Evolutionary conservation across 2,113 vertebrate species (phyloP), one percentile per base, ranked within the genome.

Genomic region (Oxygymnocypris stewartii): DNA sequence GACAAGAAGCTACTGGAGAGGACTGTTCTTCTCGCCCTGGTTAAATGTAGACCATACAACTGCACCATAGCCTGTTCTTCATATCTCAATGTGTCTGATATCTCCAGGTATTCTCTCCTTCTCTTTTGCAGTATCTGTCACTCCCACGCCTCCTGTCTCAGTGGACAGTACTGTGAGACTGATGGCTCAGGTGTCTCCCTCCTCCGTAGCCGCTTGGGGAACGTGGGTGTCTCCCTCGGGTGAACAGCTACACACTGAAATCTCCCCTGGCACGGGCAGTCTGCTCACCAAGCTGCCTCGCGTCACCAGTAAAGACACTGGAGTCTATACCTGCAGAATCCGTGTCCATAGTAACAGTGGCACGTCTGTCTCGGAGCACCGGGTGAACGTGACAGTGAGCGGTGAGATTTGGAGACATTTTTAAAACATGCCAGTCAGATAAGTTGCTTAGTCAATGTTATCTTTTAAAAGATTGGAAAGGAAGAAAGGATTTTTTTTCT

Each of bases 221-320:
- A 91, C 87, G 67, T 96, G 95, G 95, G 25, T 57, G 8, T 82
- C 93, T 20, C 93, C 91, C 6, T 76, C 57, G 0, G 90, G 89
- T 5, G 14, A 16, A 37, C 57, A 85, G 8, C 85, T 95, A 79
- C 91, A 80, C 69, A 92, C 84, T 0, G 89, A 92, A 79, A 85
- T 31, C 7, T 79, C 25, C 7, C 8, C 25, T 23, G 85, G 79
- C 1, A 11, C 8, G 1, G 89, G 88, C 69, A 88, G 77, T 0
- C 86, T 91, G 79, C 51, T 91, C 65, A 84, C 93, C 79, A 95
- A 95, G 88, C 87, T 95, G 77, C 94, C 95, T 4, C 87, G 25
- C 54, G 49, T 94, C 77, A 74, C 59, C 44, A 20, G 0, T 16
- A 63, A 0, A 0, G 93, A 95, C 77, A 23, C 3, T 0, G 95